Base-by-base conservation (phyloP, 1,140 invertebrate genomes). In the Pissodes strobi region DNA sequence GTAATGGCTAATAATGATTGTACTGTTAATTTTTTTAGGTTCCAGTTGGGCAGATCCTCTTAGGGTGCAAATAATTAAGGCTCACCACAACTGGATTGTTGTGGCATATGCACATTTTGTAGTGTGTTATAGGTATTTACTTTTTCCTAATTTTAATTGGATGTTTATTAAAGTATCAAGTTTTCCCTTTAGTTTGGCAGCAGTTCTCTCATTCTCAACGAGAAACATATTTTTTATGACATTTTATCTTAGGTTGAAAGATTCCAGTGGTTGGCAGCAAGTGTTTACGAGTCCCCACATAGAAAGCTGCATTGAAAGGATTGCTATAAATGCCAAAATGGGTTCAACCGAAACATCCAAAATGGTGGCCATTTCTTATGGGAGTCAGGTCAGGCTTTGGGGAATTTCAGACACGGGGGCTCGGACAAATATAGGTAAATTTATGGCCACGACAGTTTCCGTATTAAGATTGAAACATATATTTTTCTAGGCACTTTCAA, bases 21-120 rank as follows among this genome's bases (percentile, higher is more conserved):
- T 57, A n/a, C 13, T 13, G 1, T 37, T 10, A 39, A 2, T 51
- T 60, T 71, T 78, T 62, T 56, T 65, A 85, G 84, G 81, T 69
- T 87, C 84, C 27, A 83, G 81, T 66, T 94, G 91, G 90, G 84
- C 88, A 12, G 92, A 95, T 79, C 92, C 91, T 27, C 75, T 94
- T 68, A 83, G 93, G 69, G 94, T 96, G 37, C 90, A 94, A 78
- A 94, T 98, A 66, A 92, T 99, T 59, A 93, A 94, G 79, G 95
- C 95, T 12, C 95, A 99, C 83, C 94, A 98, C 76, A 98, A 98
- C 78, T 98, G 94, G 92, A 95, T 99, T 68, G 94, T 92, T 58
- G 94, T 97, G 23, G 95, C 94, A 9, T 98, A 97, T 79, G 90
- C 93, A 45, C 94, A 98, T 82, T 96, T 95, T 82, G 91, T 98